Conservation (phyloP, 2,888 invertebrate species). For the Hydrotaea cyrtoneurina region DNA sequence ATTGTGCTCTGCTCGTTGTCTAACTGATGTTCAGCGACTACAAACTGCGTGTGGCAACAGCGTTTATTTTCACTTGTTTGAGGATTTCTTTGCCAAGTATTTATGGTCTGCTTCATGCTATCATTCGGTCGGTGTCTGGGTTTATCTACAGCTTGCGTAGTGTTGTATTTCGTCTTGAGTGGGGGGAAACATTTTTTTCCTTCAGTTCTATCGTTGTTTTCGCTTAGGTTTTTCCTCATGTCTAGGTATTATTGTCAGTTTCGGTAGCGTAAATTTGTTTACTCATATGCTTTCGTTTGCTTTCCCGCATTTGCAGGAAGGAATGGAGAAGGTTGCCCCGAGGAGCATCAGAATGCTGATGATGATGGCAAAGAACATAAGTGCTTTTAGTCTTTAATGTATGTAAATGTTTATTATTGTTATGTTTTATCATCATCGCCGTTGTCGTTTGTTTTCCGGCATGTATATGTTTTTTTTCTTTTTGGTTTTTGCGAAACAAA, state of each 20-base stretch:
- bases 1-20: not conserved
- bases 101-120: not conserved
- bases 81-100: slow-evolving; percentile 22
- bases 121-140: not conserved
- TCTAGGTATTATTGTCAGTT: slow-evolving; percentile 44
- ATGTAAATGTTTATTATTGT: slow-evolving; percentile 62
- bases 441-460: slow-evolving; percentile 29
- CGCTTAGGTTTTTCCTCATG: not conserved
- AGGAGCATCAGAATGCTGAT: not conserved
- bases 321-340: not conserved
- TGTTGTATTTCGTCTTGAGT: not conserved
- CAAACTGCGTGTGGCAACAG: not conserved
- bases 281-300: slow-evolving; percentile 41
- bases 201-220: not conserved
- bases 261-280: slow-evolving; percentile 59
- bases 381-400: slow-evolving; percentile 63
- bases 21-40: not conserved
- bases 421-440: slow-evolving; percentile 37
- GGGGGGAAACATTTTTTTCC: not conserved
- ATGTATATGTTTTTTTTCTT: slow-evolving; percentile 52
- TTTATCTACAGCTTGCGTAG: slow-evolving; percentile 1
- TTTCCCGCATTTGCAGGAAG: not conserved
- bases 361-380: slow-evolving; percentile 32
- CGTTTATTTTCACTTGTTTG: not conserved
- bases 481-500: not conserved